These are phyloP conservation scores for Laticauda colubrina DNA, from an alignment of 2,113 vertebrate species.

Conservation along the genomic window DNA sequence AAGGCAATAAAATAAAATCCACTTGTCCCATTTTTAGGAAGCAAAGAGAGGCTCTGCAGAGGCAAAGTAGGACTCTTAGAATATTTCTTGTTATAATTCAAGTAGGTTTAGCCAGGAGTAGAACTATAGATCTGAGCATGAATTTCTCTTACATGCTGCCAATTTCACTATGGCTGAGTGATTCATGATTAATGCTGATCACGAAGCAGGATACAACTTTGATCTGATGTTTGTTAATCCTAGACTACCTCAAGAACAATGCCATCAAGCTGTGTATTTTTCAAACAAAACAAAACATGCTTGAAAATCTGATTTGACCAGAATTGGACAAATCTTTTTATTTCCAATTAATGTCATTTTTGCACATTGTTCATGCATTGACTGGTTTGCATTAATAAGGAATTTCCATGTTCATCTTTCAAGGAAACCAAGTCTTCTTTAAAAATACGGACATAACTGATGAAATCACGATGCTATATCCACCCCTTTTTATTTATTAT, in stretches of 20 bases:
- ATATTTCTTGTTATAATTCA: conserved; percentile 19
- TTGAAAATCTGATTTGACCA: background rate
- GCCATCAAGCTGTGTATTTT: background rate
- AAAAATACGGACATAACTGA: background rate
- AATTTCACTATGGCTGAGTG: too few relatives aligned
- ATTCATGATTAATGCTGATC: background rate
- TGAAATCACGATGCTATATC: background rate
- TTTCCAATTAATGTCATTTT: background rate
- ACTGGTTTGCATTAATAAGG: background rate
- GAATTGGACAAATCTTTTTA: background rate
- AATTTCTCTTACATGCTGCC: background rate
- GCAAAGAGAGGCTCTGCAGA: conserved; percentile 27
- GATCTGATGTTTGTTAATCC: background rate
- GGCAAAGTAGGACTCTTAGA: conserved; percentile 31
- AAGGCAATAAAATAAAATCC: conserved; percentile 55
- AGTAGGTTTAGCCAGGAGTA: background rate
- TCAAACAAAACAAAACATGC: background rate
- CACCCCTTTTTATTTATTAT: too few relatives aligned
- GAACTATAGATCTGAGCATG: background rate
- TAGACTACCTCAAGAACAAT: background rate
- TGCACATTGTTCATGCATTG: background rate
- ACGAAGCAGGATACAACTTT: background rate
- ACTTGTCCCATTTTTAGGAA: conserved; percentile 30
- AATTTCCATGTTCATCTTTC: background rate
- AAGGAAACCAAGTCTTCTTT: background rate